These are phyloP conservation scores for Craniophora ligustri DNA, from an alignment of 2,888 invertebrate genomes.

Conservation along the genomic window DNA sequence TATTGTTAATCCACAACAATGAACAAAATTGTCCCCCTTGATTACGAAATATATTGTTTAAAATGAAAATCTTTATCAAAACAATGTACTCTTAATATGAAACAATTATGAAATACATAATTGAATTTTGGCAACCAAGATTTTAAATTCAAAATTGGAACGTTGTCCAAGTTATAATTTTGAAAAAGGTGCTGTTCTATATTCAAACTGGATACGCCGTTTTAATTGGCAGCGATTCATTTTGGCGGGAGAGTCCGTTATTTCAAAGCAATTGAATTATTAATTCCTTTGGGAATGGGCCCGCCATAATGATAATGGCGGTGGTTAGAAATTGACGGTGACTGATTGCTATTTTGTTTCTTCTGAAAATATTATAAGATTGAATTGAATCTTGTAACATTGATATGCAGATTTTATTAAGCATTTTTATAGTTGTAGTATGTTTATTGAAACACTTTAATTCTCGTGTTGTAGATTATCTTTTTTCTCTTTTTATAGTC, in stretches of 20 bases:
- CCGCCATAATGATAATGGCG: slow-evolving; percentile 34
- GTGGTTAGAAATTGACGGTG: slow-evolving; percentile 7
- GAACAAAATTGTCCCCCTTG: too few species aligned
- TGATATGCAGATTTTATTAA: too few species aligned
- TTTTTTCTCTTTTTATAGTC: too few species aligned
- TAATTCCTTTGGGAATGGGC: slow-evolving; percentile 38
- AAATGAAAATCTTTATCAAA: slow-evolving; percentile 1
- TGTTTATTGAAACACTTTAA: too few species aligned
- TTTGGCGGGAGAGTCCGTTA: slow-evolving; percentile 44
- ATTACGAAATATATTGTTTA: too few species aligned
- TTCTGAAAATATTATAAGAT: background rate
- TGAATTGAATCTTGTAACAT: background rate
- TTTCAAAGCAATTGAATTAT: slow-evolving; percentile 52
- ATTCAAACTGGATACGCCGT: slow-evolving; percentile 60
- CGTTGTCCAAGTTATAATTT: slow-evolving; percentile 57
- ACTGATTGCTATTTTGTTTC: slow-evolving; percentile 18
- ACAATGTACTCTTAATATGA: slow-evolving; percentile 45
- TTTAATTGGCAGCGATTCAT: slow-evolving; percentile 54
- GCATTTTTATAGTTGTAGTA: too few species aligned
- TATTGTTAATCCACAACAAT: too few species aligned
- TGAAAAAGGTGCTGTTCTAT: slow-evolving; percentile 58
- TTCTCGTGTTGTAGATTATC: too few species aligned
- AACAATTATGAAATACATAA: slow-evolving; percentile 40
- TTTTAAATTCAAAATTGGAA: slow-evolving; percentile 54
- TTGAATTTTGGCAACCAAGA: slow-evolving; percentile 19